Evolutionary conservation across 2,888 invertebrate species (phyloP).

Genomic region (Standfussiana lucernea): DNA sequence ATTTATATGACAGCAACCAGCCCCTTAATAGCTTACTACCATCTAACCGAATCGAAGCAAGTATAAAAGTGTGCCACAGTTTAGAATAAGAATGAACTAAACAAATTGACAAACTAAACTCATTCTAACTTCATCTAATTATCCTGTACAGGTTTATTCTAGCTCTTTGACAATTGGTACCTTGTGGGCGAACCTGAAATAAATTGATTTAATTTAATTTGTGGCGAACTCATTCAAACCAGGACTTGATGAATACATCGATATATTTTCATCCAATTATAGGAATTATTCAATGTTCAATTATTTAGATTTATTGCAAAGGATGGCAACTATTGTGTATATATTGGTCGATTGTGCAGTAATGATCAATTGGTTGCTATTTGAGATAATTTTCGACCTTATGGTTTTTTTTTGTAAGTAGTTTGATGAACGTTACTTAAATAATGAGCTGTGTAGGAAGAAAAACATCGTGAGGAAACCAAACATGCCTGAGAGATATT

Average conservation of each 20-base stretch:
- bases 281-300: constrained; percentile 61
- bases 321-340: constrained; percentile 6
- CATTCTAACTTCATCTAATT: constrained; percentile 29
- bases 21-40: not conserved
- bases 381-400: not conserved
- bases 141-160: not conserved
- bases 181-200: too few species aligned
- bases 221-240: constrained; percentile 36
- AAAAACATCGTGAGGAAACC: too few species aligned
- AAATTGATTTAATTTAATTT: too few species aligned
- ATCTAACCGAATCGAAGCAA: not conserved
- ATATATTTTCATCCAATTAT: constrained; percentile 63
- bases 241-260: constrained; percentile 58
- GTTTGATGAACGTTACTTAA: too few species aligned
- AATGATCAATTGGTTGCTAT: not conserved
- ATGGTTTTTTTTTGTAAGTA: not conserved
- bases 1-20: constrained; percentile 8
- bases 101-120: constrained; percentile 6
- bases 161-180: constrained; percentile 10
- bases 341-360: not conserved
- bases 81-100: not conserved
- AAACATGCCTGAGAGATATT: too few species aligned
- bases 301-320: constrained; percentile 55
- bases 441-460: not conserved
- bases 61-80: not conserved